Conservation (phyloP, 2,888 invertebrate genomes). For the Cephus nigrinus region DNA sequence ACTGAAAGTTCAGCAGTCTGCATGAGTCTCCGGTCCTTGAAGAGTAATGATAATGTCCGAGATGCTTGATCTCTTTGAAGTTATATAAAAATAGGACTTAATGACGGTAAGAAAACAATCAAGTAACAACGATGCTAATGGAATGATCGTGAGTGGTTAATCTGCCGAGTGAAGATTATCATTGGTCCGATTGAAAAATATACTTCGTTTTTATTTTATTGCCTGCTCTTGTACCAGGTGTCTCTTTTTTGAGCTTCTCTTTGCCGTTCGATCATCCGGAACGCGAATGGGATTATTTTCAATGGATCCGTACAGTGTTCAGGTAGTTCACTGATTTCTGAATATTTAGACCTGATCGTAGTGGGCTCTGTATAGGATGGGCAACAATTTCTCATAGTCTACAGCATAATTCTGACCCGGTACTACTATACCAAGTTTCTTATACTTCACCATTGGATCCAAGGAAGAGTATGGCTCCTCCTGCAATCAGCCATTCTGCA, state of each 20-base stretch:
- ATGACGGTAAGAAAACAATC: background rate
- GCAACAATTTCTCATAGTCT: constrained; percentile 38
- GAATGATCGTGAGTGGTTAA: background rate
- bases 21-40: background rate
- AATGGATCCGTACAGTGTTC: background rate
- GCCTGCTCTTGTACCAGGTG: background rate
- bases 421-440: too few relatives aligned
- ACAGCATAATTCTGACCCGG: constrained; percentile 32
- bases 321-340: background rate
- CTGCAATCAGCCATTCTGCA: background rate
- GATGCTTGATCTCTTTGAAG: background rate
- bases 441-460: too few relatives aligned
- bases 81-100: background rate
- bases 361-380: constrained; percentile 14
- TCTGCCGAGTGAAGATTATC: background rate
- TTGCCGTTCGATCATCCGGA: background rate
- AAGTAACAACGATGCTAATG: background rate
- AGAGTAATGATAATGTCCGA: background rate
- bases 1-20: background rate
- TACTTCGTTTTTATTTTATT: background rate
- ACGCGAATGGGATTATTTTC: background rate
- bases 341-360: background rate
- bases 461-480: background rate
- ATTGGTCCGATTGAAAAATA: background rate
- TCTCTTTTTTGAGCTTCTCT: background rate